Percentiles rank a stretch among this genome's conserved stretches.
Evolutionary conservation across 2,888 invertebrate species (phyloP).

Genomic region (Eilema sororculum): DNA sequence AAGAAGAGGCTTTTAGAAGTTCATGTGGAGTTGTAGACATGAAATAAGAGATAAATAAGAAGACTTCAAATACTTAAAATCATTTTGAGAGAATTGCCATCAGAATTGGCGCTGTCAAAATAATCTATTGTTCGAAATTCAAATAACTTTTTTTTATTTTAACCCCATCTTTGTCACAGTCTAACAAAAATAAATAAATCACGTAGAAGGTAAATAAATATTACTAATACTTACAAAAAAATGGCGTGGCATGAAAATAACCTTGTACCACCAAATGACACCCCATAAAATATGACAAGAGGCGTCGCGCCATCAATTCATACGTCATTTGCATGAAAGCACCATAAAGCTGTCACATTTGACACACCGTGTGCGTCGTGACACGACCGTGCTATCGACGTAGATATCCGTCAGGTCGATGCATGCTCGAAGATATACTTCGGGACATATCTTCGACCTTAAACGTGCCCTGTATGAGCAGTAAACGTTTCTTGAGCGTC

Average conservation of each 20-base stretch:
- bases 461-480: too few species aligned
- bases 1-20: too few species aligned
- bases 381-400: conserved; percentile 33
- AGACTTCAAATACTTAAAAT: too few species aligned
- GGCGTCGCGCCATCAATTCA: conserved; percentile 67
- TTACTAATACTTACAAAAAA: conserved; percentile 4
- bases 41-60: too few species aligned
- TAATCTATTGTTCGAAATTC: neutral
- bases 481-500: too few species aligned
- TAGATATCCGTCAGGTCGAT: conserved; percentile 14
- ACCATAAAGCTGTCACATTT: conserved; percentile 70
- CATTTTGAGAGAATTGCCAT: too few species aligned
- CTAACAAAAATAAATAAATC: neutral
- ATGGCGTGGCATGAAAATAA: conserved; percentile 17
- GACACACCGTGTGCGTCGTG: conserved; percentile 58
- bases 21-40: too few species aligned
- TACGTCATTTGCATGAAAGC: conserved; percentile 71
- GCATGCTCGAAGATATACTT: conserved; percentile 3
- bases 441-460: too few species aligned
- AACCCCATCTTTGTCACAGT: neutral
- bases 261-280: conserved; percentile 23
- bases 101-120: neutral
- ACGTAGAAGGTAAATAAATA: neutral
- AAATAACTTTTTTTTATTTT: neutral
- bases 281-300: conserved; percentile 63